Evolutionary conservation across 2,113 vertebrate species (phyloP).

Genomic region (Columba janthina): DNA sequence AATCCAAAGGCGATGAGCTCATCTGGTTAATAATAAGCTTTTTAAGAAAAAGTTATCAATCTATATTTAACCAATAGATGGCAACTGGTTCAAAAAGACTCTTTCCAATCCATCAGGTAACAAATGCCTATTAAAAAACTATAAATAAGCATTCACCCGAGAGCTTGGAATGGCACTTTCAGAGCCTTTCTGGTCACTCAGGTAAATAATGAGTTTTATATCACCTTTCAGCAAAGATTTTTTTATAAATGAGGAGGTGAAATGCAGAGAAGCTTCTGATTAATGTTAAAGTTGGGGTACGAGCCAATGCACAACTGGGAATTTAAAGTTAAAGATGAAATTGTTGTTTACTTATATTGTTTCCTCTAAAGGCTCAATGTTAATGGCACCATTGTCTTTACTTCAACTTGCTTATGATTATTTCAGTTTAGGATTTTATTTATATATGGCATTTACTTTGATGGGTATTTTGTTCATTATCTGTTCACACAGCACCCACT

Average conservation of each 20-base stretch:
- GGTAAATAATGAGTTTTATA: conserved; percentile 70
- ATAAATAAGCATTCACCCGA: conserved; percentile 67
- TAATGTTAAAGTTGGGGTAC: conserved; percentile 51
- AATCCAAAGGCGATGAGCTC: conserved; percentile 32
- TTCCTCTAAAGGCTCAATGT: background rate
- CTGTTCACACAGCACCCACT: background rate
- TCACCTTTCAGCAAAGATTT: conserved; percentile 61
- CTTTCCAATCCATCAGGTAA: conserved; percentile 59
- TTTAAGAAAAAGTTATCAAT: conserved; percentile 49
- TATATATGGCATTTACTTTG: conserved; percentile 1
- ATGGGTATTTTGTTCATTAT: conserved; percentile 22
- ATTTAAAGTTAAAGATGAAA: conserved; percentile 10
- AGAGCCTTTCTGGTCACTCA: conserved; percentile 67
- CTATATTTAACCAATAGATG: conserved; percentile 25
- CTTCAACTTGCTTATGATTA: background rate
- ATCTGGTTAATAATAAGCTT: conserved; percentile 15
- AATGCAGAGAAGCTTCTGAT: conserved; percentile 53
- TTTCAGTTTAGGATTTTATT: conserved; percentile 29
- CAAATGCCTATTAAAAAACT: conserved; percentile 65
- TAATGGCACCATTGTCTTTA: background rate
- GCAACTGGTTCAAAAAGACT: conserved; percentile 22
- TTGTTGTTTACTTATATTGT: background rate
- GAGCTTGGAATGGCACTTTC: conserved; percentile 57
- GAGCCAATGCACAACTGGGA: background rate
- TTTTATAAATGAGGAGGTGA: conserved; percentile 57